Evolutionary conservation across 1,140 invertebrate species (phyloP), one percentile per base, ranked within the genome.

Genomic region (Bradysia coprophila): DNA sequence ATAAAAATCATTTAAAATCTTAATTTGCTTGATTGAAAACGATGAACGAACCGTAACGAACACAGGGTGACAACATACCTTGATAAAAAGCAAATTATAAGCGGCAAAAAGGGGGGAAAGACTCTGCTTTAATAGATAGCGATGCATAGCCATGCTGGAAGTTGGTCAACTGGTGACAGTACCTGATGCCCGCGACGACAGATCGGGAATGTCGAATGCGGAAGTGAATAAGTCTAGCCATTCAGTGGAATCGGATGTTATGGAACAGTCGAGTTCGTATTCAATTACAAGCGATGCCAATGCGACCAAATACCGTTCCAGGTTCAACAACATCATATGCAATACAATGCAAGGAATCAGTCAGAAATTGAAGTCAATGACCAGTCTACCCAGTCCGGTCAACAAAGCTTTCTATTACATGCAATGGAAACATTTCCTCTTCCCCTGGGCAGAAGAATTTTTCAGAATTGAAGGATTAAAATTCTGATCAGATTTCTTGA

Each of bases 361-460:
- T 24, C 3, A 10, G 19, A 28, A 19, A 16, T 36, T 38, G 31
- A 9, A 38, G 22, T 11, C 5, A 9, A 18, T 18, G 3, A 23
- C 4, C 5, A 10, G n/a, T 9, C 5, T 11, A 19, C 32, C 34
- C 8, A 24, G 11, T 15, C 19, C 19, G 3, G 22, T 3, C 2
- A 13, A 37, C 4, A 24, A 31, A 13, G 11, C n/a, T 16, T 42
- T 60, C 0, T 57, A 54, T 43, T 56, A 56, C 11, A 54, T 59
- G 11, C 52, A 53, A 33, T 60, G 58, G 58, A 48, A 50, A 0
- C 54, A 57, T 24, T 55, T 60, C 13, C 23, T 60, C 38, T 50
- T 50, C 2, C 54, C 57, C 11, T 59, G n/a, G n/a, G n/a, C n/a
- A n/a, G n/a, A n/a, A n/a, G n/a, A n/a, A n/a, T n/a, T n/a, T n/a